phyloP scores from a whole-genome alignment of 1,140 invertebrate genomes.

The Acromyrmex echinatior region DNA sequence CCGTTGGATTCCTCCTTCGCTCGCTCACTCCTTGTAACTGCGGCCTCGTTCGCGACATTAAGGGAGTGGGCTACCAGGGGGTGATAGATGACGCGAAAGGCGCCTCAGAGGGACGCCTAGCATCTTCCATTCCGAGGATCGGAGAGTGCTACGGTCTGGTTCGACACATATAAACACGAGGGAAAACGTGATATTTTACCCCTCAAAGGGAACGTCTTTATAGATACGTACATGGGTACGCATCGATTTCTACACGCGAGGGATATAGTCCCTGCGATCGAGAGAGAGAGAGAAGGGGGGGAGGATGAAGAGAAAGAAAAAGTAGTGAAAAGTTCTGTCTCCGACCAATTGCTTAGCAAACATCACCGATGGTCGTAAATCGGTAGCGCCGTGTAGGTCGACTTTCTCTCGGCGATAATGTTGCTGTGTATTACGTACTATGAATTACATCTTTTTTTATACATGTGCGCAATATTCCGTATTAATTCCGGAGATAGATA shows the following conservation, averaged over 20 bases:
- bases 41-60: constrained; percentile 68
- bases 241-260: constrained; percentile 41
- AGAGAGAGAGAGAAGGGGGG: too few species aligned
- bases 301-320: background rate
- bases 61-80: constrained; percentile 45
- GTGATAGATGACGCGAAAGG: constrained; percentile 77
- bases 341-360: constrained; percentile 39
- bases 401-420: constrained; percentile 2
- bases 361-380: constrained; percentile 42
- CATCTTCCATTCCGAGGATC: constrained; percentile 72
- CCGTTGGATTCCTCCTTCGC: constrained; percentile 40
- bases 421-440: background rate
- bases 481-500: background rate
- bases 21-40: background rate
- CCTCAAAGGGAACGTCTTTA: constrained; percentile 52
- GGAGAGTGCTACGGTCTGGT: constrained; percentile 55
- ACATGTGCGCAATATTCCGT: background rate
- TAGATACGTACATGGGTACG: constrained; percentile 51
- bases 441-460: background rate
- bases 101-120: constrained; percentile 74
- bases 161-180: constrained; percentile 58
- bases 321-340: background rate
- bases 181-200: constrained; percentile 35
- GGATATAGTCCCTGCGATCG: constrained; percentile 8
- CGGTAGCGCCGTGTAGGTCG: background rate